Base-by-base conservation (phyloP, 2,113 vertebrate genomes). In the Hystrix cristata region DNA sequence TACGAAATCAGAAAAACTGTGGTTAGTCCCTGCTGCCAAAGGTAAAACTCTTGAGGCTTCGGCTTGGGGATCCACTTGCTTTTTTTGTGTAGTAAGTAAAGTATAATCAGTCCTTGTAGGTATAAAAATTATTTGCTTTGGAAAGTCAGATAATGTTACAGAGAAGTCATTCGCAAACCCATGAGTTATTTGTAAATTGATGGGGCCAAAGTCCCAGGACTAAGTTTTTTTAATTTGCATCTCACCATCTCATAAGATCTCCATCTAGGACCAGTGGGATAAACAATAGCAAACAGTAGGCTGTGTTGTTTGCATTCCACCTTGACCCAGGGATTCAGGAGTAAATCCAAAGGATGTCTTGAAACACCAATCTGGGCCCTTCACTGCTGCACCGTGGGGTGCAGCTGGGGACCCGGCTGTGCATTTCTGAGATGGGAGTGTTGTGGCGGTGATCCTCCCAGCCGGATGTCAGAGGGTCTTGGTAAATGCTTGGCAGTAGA, bases 71-170 rank as follows among this genome's bases (percentile, higher is more conserved):
- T 55, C 86, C 94, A 88, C 89, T 85, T 64, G 10, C 72, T 84
- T 64, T 60, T 94, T 59, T 69, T 38, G 38, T 38, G 71, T 80
- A 69, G 57, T 79, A 90, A 91, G 65, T 51, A 86, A 60, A 27
- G 8, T 93, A 93, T 97, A 96, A 95, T 93, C 57, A 67, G 57
- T 89, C 64, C 94, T 95, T 94, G 94, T 69, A 79, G 80, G 69
- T 46, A 81, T 88, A 65, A 90, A 76, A 67, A 71, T 91, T 85
- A 86, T 92, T 86, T 80, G 69, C 46, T 95, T 31, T 84, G 71
- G 72, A 53, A 96, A 97, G 87, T 14, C 95, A 95, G 59, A 88
- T 67, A 69, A 90, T 86, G 62, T 94, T 90, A 65, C 86, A 94
- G 72, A 95, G 51, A 95, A 92, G 67, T 84, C 15, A 53, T 90